Evolutionary conservation across 1,140 invertebrate species (phyloP).

Genomic region (Papilio aristodemus): DNA sequence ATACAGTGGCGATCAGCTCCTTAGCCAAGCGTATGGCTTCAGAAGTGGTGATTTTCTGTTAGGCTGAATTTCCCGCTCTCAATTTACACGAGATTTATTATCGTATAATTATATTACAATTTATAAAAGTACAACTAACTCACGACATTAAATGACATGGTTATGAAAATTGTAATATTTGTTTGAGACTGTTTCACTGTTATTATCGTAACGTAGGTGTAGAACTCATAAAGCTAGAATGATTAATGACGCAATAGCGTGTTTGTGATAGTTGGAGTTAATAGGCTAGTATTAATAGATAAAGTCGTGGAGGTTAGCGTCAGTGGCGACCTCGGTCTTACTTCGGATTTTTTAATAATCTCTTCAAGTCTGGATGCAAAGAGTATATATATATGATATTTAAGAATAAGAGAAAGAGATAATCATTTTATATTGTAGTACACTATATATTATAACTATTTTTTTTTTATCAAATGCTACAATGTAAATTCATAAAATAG

Average conservation of each 20-base stretch:
- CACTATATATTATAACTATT: no score
- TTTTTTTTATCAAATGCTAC: no score
- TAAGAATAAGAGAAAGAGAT: no score
- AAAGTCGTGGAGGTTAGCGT: constrained; percentile 8
- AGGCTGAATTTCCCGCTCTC: no score
- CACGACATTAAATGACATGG: neutral
- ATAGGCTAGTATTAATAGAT: constrained; percentile 21
- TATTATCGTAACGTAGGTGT: constrained; percentile 8
- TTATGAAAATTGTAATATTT: constrained; percentile 1
- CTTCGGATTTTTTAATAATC: constrained; percentile 1
- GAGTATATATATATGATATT: no score
- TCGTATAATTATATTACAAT: neutral
- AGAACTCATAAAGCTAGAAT: constrained; percentile 2
- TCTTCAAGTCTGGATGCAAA: neutral
- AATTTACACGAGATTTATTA: neutral
- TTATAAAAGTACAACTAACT: constrained; percentile 7
- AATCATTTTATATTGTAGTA: no score
- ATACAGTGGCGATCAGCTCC: no score
- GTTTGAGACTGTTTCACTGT: neutral
- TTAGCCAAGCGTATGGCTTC: no score
- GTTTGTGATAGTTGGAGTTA: constrained; percentile 14
- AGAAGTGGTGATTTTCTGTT: no score
- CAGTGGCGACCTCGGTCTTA: neutral
- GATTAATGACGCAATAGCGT: constrained; percentile 18
- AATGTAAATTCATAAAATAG: no score